Conservation (phyloP, 1,140 invertebrate genomes). For the Ganaspis sp. region DNA sequence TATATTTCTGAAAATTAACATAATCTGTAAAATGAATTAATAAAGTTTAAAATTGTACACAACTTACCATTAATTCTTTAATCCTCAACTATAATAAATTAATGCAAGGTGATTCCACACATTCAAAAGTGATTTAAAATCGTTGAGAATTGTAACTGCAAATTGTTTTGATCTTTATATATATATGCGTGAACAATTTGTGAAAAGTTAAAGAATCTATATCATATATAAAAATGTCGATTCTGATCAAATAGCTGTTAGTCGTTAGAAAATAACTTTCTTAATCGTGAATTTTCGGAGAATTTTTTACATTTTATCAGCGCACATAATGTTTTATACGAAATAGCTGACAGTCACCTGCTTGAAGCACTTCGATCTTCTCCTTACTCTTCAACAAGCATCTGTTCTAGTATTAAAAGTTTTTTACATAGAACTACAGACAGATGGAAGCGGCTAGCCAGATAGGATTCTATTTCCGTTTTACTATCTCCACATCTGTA, state of each 20-base stretch:
- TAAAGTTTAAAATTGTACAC: too few relatives aligned
- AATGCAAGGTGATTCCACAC: too few relatives aligned
- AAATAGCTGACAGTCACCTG: background rate
- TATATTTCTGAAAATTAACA: too few relatives aligned
- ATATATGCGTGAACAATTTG: too few relatives aligned
- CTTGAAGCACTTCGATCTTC: background rate
- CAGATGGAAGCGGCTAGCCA: background rate
- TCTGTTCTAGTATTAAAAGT: background rate
- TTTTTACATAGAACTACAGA: background rate
- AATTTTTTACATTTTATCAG: background rate
- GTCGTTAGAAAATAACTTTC: background rate
- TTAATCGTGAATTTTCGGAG: too few relatives aligned
- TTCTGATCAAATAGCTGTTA: background rate
- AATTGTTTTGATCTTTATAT: too few relatives aligned
- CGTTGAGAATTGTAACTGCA: too few relatives aligned
- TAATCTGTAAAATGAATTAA: too few relatives aligned
- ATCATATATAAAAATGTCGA: background rate
- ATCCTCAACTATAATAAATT: too few relatives aligned
- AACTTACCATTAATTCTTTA: too few relatives aligned
- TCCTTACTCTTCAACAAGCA: background rate
- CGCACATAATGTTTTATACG: background rate
- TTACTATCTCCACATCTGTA: background rate
- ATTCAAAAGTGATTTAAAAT: too few relatives aligned
- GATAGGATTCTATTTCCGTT: background rate
- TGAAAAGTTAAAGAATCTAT: too few relatives aligned